Conservation (phyloP, 2,888 invertebrate genomes). For the Tromatobia lineatoria region DNA sequence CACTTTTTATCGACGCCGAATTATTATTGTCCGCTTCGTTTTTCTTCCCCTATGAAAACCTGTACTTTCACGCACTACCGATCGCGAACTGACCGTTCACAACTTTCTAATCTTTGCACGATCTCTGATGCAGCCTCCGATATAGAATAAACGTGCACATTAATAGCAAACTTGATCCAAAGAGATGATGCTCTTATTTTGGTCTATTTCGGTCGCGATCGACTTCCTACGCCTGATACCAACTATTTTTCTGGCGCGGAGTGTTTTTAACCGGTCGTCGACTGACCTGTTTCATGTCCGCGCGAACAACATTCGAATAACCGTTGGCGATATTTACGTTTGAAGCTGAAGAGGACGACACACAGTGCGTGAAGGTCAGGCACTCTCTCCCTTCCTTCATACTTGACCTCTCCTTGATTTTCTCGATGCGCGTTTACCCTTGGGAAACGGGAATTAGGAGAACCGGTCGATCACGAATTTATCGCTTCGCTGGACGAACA, state of each 20-base stretch:
- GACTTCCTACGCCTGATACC: neutral
- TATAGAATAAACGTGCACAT: no score
- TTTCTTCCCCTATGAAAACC: conserved; percentile 51
- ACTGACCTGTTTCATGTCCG: neutral
- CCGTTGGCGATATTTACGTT: neutral
- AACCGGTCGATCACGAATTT: conserved; percentile 76
- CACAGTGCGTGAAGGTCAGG: neutral
- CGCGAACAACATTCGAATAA: neutral
- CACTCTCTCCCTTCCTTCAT: neutral
- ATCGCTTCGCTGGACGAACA: conserved; percentile 74
- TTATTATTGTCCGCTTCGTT: conserved; percentile 33
- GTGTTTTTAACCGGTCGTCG: neutral
- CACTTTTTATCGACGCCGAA: conserved; percentile 18
- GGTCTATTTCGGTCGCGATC: neutral
- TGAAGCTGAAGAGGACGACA: neutral
- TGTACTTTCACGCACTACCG: conserved; percentile 65
- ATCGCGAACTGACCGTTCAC: conserved; percentile 31
- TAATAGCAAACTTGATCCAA: neutral
- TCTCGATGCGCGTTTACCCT: conserved; percentile 68
- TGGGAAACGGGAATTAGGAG: conserved; percentile 74
- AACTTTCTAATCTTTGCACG: conserved; percentile 61
- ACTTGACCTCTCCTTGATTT: conserved; percentile 65
- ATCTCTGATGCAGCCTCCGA: conserved; percentile 28
- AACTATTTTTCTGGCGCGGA: neutral
- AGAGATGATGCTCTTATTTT: conserved; percentile 7